phyloP scores from a whole-genome alignment of 2,113 vertebrate genomes.

The Nyctibius bracteatus region DNA sequence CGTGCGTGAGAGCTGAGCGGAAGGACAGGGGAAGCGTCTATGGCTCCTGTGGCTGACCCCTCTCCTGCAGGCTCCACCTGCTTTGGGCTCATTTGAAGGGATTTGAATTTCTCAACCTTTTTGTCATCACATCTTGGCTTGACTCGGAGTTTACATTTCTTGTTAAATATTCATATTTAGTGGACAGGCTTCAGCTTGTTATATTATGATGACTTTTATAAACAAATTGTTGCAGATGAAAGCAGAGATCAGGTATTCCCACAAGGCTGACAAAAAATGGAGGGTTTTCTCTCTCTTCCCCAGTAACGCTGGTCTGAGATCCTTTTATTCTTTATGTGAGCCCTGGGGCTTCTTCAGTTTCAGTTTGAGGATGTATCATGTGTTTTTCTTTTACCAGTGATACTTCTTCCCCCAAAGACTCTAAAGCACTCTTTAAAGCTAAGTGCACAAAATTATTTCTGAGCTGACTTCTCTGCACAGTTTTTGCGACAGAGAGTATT shows the following conservation, averaged over 20 bases:
- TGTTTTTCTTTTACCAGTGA: slow-evolving; percentile 32
- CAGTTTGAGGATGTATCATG: slow-evolving; percentile 12
- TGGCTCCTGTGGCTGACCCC: not conserved
- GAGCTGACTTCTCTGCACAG: not conserved
- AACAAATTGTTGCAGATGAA: not conserved
- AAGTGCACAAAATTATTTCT: slow-evolving; percentile 14
- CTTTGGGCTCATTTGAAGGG: not conserved
- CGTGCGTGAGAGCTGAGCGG: accelerated
- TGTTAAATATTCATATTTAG: not conserved
- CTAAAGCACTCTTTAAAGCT: slow-evolving; percentile 17
- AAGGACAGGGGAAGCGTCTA: not conserved
- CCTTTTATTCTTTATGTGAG: slow-evolving; percentile 25
- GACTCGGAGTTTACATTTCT: not conserved
- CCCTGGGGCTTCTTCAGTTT: slow-evolving; percentile 43
- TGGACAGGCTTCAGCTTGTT: not conserved
- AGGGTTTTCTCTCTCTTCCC: not conserved
- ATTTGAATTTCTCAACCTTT: not conserved
- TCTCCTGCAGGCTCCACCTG: not conserved
- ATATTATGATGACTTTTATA: not conserved
- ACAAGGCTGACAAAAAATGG: not conserved
- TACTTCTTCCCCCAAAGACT: slow-evolving; percentile 1
- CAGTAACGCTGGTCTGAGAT: not conserved
- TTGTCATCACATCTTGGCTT: not conserved
- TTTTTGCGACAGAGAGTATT: slow-evolving; percentile 22
- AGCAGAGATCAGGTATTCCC: not conserved